These are phyloP conservation scores for Serripes groenlandicus DNA, from an alignment of 2,888 invertebrate species.

Conservation along the genomic window DNA sequence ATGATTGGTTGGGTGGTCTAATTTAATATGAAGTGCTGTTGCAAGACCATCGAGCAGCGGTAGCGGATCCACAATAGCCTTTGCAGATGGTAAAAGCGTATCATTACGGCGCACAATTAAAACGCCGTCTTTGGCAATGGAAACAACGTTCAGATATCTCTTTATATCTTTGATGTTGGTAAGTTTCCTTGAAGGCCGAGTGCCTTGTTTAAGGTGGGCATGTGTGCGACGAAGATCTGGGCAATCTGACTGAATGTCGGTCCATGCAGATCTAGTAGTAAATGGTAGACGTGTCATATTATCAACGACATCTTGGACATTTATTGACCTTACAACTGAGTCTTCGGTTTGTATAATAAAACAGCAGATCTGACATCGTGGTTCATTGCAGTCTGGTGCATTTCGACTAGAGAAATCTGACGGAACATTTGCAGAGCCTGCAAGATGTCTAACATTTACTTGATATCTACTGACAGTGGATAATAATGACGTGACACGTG, in stretches of 20 bases:
- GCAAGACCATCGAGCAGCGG: conserved; percentile 6
- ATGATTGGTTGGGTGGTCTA: conserved; percentile 53
- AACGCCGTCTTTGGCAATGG: conserved; percentile 58
- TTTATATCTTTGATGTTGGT: too few species aligned
- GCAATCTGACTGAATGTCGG: conserved; percentile 63
- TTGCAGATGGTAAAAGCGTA: too few species aligned
- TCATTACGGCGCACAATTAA: conserved; percentile 9
- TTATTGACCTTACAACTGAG: conserved; percentile 58
- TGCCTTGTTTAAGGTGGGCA: conserved; percentile 68
- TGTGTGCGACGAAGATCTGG: conserved; percentile 66
- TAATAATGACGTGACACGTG: too few species aligned
- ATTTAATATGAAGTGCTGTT: conserved; percentile 26
- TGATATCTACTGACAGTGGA: too few species aligned
- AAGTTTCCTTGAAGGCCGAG: too few species aligned
- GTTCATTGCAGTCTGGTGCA: conserved; percentile 59
- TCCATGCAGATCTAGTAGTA: conserved; percentile 65
- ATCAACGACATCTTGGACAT: too few species aligned
- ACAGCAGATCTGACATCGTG: conserved; percentile 63
- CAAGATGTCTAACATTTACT: too few species aligned
- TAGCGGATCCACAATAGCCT: conserved; percentile 19
- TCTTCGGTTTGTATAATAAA: conserved; percentile 58
- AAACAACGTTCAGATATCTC: conserved; percentile 54
- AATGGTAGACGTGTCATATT: conserved; percentile 51
- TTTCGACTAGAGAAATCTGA: conserved; percentile 66
- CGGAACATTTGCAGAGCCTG: too few species aligned